Evolutionary conservation across 2,888 invertebrate species (phyloP).

Genomic region (Molorchus minor): DNA sequence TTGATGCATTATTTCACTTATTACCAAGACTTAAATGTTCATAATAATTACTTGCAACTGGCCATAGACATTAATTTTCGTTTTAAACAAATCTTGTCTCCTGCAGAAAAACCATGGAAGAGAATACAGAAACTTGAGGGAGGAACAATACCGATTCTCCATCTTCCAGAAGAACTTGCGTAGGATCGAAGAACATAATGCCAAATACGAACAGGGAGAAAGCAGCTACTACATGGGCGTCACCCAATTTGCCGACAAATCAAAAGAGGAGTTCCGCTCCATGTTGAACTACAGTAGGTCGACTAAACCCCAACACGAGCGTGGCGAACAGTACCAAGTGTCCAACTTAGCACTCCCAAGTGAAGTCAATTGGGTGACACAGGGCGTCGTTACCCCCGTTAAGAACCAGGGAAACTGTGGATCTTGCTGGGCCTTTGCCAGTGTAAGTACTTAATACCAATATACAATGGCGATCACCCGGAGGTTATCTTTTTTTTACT

Average conservation of each 20-base stretch:
- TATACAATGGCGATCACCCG: no score
- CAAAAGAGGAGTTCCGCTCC: neutral
- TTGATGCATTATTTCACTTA: no score
- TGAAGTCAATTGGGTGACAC: slow-evolving; percentile 64
- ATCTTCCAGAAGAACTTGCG: slow-evolving; percentile 4
- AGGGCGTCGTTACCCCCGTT: slow-evolving; percentile 66
- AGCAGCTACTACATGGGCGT: slow-evolving; percentile 1
- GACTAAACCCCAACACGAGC: neutral
- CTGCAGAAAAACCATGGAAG: slow-evolving; percentile 4
- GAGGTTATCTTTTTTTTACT: no score
- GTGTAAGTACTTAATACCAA: slow-evolving; percentile 58
- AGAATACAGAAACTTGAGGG: slow-evolving; percentile 5
- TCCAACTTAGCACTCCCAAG: neutral
- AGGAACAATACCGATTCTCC: neutral
- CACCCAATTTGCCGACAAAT: slow-evolving; percentile 1
- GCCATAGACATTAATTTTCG: no score
- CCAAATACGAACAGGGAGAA: slow-evolving; percentile 6
- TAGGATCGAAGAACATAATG: slow-evolving; percentile 7
- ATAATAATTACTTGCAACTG: no score
- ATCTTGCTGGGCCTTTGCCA: slow-evolving; percentile 73
- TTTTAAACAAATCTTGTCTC: no score
- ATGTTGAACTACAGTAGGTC: neutral
- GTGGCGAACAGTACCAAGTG: no score
- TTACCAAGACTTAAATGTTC: no score
- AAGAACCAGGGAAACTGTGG: slow-evolving; percentile 69